phyloP scores from a whole-genome alignment of 92 coral and sea anemone species.

The Umimayanthus kanabou region DNA sequence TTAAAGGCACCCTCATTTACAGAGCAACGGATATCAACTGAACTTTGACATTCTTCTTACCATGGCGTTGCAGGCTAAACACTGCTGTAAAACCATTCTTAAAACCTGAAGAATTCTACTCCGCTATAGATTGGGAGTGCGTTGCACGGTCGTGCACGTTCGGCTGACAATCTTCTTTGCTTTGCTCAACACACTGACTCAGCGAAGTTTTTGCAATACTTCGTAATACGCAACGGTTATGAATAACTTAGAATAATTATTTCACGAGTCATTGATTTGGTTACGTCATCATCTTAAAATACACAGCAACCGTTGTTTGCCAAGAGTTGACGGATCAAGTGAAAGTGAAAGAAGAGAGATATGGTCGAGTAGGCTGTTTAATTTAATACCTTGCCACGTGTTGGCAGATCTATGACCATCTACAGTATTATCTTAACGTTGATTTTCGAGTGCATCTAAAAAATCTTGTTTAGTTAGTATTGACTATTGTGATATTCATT shows the following conservation, averaged over 20 bases:
- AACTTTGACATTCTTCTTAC: background rate
- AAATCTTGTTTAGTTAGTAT: too few relatives aligned
- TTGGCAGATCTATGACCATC: background rate
- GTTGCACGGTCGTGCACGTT: background rate
- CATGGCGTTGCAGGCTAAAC: conserved; percentile 8
- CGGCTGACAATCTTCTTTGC: background rate
- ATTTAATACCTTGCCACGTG: background rate
- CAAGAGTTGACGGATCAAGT: too few relatives aligned
- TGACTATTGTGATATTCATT: too few relatives aligned
- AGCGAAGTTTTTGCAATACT: background rate
- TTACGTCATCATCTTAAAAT: background rate
- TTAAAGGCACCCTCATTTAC: background rate
- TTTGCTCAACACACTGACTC: background rate
- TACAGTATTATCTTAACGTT: background rate
- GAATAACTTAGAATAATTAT: background rate
- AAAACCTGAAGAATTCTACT: background rate
- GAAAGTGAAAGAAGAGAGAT: too few relatives aligned
- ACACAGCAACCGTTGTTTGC: too few relatives aligned
- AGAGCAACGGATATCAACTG: background rate
- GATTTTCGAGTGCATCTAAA: background rate
- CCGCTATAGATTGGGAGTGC: background rate
- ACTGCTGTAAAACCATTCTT: background rate
- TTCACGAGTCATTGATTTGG: background rate
- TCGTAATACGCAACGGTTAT: background rate
- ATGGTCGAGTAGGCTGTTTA: too few relatives aligned